Percentiles rank a stretch among this genome's conserved stretches.
phyloP scores from a whole-genome alignment of 2,888 invertebrate species.

The Trachelus stipa region DNA sequence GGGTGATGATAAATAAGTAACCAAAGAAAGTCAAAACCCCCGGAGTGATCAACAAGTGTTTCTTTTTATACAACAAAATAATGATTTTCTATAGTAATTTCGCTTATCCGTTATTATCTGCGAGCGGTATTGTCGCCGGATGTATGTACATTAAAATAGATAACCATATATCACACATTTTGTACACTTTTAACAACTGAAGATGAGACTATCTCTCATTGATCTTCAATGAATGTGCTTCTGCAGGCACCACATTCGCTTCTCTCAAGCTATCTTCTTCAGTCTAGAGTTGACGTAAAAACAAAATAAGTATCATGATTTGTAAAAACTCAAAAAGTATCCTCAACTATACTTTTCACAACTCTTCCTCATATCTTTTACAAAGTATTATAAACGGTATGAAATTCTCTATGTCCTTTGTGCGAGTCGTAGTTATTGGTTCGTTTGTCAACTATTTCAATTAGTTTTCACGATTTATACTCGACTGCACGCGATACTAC shows the following conservation, averaged over 20 bases:
- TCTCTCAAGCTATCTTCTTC: constrained; percentile 5
- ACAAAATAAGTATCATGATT: constrained; percentile 9
- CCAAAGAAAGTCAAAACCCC: constrained; percentile 52
- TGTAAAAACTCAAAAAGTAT: constrained; percentile 28
- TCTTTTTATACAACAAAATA: constrained; percentile 61
- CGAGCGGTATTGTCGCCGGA: constrained; percentile 35
- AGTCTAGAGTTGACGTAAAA: constrained; percentile 2
- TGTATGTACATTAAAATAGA: constrained; percentile 54
- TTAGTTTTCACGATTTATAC: constrained; percentile 26
- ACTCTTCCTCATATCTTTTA: constrained; percentile 22
- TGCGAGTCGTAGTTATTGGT: constrained; percentile 32
- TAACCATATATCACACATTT: constrained; percentile 60
- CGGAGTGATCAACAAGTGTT: constrained; percentile 51
- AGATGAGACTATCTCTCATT: constrained; percentile 26
- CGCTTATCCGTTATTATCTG: constrained; percentile 35
- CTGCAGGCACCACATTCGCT: constrained; percentile 16
- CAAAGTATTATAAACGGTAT: constrained; percentile 55
- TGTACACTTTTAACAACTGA: constrained; percentile 55
- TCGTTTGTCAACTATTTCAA: background rate
- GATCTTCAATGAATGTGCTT: constrained; percentile 11
- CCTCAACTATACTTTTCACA: constrained; percentile 18
- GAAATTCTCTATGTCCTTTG: constrained; percentile 48
- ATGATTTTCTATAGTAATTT: constrained; percentile 44
- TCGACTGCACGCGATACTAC: constrained; percentile 42
- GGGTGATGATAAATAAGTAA: constrained; percentile 46